Evolutionary conservation across 2,113 vertebrate species (phyloP), one percentile per base, ranked within the genome.

Genomic region (Sciurus niger): DNA sequence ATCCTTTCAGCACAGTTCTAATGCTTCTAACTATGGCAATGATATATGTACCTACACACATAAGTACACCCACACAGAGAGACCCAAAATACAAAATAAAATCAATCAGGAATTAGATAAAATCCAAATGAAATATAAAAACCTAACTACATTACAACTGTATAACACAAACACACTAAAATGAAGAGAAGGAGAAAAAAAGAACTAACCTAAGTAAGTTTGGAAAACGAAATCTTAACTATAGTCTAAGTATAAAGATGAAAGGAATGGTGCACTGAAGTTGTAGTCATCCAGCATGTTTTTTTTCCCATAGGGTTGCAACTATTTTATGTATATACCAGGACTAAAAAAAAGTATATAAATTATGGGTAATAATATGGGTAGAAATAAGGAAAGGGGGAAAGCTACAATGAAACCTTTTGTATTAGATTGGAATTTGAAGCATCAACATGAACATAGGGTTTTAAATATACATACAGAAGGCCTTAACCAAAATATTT

Each of bases 1-100:
- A 92, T 67, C 63, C 48, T 95, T 88, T 95, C 79, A 93, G 20
- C 37, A 82, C 0, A 89, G 51, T 11, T 77, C 65, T 86, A 17
- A 87, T 43, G 37, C 46, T 90, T 30, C 30, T 51, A 90, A 73
- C n/a, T n/a, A 65, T 4, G 24, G n/a, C 37, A 73, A 63, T 40
- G 34, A 30, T 43, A 24, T 20, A 67, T 8, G 73, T 48, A 48
- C 9, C 46, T 40, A 30, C 20, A 10, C 12, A 18, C n/a, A 89
- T 32, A 83, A 32, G 51, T 43, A 70, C 37, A 63, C 32, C 6
- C 53, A n/a, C 20, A 63, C 37, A 24, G 51, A 24, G 11, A 14
- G 4, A 5, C 4, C 12, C 12, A 72, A 85, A 72, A 48, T 8
- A 92, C 67, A 65, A 3, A 84, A 89, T 55, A 93, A 87, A 84